Base-by-base conservation (phyloP, 2,888 invertebrate species). In the Drosophila aldrichi region DNA sequence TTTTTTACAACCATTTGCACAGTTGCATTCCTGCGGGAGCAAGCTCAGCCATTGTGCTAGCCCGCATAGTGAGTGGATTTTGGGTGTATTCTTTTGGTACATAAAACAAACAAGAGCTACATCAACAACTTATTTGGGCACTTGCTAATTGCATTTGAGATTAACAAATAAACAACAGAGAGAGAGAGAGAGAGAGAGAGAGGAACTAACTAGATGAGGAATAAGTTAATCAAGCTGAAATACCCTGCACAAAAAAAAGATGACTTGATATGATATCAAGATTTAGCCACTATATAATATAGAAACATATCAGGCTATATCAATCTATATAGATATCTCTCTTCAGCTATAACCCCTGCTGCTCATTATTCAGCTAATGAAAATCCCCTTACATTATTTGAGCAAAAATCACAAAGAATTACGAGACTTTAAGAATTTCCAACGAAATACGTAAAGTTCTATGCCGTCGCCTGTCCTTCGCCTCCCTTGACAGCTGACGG, bases 1-100 rank as follows among this genome's bases (percentile, higher is more conserved):
- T 49, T 51, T 41, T 52, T 16, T 38, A 25, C 18, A 18, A 29
- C 49, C 38, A 62, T 69, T 71, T 62, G 43, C 63, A 60, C 71
- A 71, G 75, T 75, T 76, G 67, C 72, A 71, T 38, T 75, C 64
- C 71, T 49, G 76, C 57, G 72, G 70, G 70, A 68, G 72, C 67
- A 65, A 68, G 70, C 77, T 82, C 65, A 82, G 68, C 69, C 64
- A 64, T 32, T 65, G 61, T 70, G 40, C 49, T 20, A 32, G 46
- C 66, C 70, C 66, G 66, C 60, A 70, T 74, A 38, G 70, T 73
- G 69, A 66, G 65, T 66, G 60, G 74, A 61, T 70, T 70, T 68
- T 20, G 44, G 49, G 49, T 9, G 49, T 66, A 52, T 58, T 73
- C 54, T 38, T 73, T 41, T 34, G 38, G 36, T 69, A 64, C 46